Percentiles rank a stretch among this genome's conserved stretches.
These are phyloP conservation scores for Hybos culiciformis DNA, from an alignment of 2,888 invertebrate genomes.

Conservation along the genomic window DNA sequence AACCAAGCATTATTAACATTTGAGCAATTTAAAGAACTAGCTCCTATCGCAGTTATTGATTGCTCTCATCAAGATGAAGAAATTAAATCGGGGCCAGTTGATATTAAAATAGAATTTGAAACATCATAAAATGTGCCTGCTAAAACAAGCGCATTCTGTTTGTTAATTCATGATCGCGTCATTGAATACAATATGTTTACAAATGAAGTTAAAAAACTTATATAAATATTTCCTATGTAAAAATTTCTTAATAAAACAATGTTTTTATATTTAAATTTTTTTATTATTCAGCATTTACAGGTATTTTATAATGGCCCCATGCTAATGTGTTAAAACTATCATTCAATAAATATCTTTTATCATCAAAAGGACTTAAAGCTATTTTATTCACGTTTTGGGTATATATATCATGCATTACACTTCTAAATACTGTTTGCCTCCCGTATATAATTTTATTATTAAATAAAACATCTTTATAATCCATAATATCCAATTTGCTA, in stretches of 20 bases:
- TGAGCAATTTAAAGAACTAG: conserved; percentile 15
- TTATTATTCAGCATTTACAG: too few species aligned
- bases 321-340: neutral
- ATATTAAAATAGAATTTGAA: conserved; percentile 20
- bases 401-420: conserved; percentile 6
- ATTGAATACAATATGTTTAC: conserved; percentile 6
- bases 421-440: conserved; percentile 6
- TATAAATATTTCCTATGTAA: too few species aligned
- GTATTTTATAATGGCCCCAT: neutral
- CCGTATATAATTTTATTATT: conserved; percentile 3
- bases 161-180: conserved; percentile 14
- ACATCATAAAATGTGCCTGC: conserved; percentile 14
- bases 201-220: neutral
- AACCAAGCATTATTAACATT: conserved; percentile 7
- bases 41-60: conserved; percentile 20
- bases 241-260: too few species aligned
- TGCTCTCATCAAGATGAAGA: conserved; percentile 20
- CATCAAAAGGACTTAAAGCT: neutral
- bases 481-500: neutral
- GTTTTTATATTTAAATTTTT: too few species aligned
- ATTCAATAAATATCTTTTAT: neutral
- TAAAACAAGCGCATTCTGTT: conserved; percentile 17
- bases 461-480: conserved; percentile 6
- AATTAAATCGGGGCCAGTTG: conserved; percentile 18
- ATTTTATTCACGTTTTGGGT: conserved; percentile 7